Percentiles rank a stretch among this genome's conserved stretches.
These are phyloP conservation scores for Aphodius granarius DNA, from an alignment of 2,888 invertebrate genomes.

Conservation along the genomic window DNA sequence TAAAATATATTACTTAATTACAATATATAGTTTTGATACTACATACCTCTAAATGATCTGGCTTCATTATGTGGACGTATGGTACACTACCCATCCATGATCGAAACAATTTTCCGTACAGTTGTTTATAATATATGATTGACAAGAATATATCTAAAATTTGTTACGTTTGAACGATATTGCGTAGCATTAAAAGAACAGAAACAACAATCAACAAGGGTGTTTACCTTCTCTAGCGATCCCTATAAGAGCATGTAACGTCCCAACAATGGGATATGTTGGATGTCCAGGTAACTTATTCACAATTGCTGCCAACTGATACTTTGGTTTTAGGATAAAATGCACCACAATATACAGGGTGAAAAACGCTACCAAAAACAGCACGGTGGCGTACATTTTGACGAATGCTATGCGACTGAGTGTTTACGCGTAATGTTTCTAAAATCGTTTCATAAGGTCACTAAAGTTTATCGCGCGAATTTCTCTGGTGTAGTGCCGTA, in stretches of 20 bases:
- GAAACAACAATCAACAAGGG: no score
- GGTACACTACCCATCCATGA: conserved; percentile 37
- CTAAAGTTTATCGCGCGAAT: background rate
- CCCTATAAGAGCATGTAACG: conserved; percentile 9
- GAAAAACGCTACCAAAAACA: background rate
- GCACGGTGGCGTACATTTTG: background rate
- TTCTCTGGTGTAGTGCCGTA: background rate
- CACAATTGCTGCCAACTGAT: background rate
- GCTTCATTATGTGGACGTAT: conserved; percentile 37
- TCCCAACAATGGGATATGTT: conserved; percentile 17
- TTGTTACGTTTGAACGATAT: no score
- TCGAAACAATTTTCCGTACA: conserved; percentile 34
- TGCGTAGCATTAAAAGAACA: no score
- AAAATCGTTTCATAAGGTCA: background rate
- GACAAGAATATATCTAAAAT: background rate
- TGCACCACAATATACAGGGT: background rate
- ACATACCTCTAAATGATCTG: conserved; percentile 40
- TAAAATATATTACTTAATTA: background rate
- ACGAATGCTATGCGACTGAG: background rate
- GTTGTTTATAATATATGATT: background rate
- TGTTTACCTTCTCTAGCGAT: conserved; percentile 20
- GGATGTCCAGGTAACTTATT: conserved; percentile 18
- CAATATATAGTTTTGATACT: background rate
- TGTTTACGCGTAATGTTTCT: background rate
- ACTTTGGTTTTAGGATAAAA: background rate